Evolutionary conservation across 2,888 invertebrate species (phyloP).

Genomic region (Nymphalis polychloros): DNA sequence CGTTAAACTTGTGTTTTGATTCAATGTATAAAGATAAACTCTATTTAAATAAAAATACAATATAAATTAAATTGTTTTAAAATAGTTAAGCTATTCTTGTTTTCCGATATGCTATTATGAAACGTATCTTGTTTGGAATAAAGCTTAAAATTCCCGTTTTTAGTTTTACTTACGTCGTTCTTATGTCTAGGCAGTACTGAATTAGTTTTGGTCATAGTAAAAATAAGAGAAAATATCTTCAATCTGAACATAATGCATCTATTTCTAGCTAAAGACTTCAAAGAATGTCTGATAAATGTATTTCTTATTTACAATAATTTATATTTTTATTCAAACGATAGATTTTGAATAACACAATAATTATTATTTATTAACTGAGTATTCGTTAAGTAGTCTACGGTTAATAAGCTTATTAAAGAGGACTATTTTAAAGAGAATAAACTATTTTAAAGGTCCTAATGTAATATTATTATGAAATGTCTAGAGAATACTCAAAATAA

Average conservation of each 20-base stretch:
- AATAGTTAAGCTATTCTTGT: background rate
- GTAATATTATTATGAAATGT: too few species aligned
- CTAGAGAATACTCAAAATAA: too few species aligned
- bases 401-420: too few species aligned
- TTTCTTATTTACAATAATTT: background rate
- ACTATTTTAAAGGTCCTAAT: too few species aligned
- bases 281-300: background rate
- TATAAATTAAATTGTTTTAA: background rate
- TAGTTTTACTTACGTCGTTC: slow-evolving; percentile 20
- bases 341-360: too few species aligned
- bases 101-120: background rate
- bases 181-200: slow-evolving; percentile 30
- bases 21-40: background rate
- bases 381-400: too few species aligned
- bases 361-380: too few species aligned
- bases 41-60: background rate
- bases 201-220: slow-evolving; percentile 28
- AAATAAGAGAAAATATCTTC: slow-evolving; percentile 18
- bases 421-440: too few species aligned
- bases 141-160: background rate
- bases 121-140: background rate
- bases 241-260: slow-evolving; percentile 14
- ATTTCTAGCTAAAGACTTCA: slow-evolving; percentile 13
- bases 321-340: too few species aligned
- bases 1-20: background rate